These are phyloP conservation scores for Carcina quercana DNA, from an alignment of 2,888 invertebrate species.

Conservation along the genomic window DNA sequence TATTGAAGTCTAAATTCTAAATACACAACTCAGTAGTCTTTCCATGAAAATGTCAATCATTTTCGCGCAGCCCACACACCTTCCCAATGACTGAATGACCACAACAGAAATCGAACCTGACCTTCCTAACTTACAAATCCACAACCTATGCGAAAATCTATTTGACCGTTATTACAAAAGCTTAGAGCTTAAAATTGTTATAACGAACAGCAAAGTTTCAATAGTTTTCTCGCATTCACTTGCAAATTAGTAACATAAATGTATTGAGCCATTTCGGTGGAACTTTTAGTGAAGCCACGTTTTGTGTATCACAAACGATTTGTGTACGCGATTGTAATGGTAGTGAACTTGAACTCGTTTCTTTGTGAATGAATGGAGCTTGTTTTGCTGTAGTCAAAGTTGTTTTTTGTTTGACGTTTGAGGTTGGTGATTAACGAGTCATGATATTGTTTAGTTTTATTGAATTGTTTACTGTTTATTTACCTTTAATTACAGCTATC, in stretches of 20 bases:
- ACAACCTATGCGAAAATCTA: conserved; percentile 3
- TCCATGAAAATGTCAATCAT: too few relatives aligned
- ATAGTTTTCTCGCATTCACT: conserved; percentile 13
- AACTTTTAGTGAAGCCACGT: conserved; percentile 14
- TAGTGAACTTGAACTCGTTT: conserved; percentile 65
- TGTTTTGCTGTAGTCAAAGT: conserved; percentile 20
- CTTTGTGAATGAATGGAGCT: conserved; percentile 44
- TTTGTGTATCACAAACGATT: conserved; percentile 23
- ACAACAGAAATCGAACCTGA: conserved; percentile 41
- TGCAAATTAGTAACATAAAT: conserved; percentile 42
- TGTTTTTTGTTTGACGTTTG: conserved; percentile 10
- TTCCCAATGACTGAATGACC: conserved; percentile 39
- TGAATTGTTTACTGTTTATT: not conserved
- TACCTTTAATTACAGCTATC: too few relatives aligned
- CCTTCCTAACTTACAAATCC: conserved; percentile 15
- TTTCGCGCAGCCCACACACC: conserved; percentile 31
- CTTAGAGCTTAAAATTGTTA: conserved; percentile 21
- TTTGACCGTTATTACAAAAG: conserved; percentile 12
- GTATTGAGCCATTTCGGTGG: conserved; percentile 31
- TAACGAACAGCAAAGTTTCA: too few relatives aligned
- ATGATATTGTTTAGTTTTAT: not conserved
- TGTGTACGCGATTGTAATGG: conserved; percentile 39
- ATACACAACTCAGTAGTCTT: too few relatives aligned
- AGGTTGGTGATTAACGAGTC: not conserved
- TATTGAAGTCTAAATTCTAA: not conserved